Conservation (phyloP, 2,113 vertebrate genomes). For the Piprites chloris region DNA sequence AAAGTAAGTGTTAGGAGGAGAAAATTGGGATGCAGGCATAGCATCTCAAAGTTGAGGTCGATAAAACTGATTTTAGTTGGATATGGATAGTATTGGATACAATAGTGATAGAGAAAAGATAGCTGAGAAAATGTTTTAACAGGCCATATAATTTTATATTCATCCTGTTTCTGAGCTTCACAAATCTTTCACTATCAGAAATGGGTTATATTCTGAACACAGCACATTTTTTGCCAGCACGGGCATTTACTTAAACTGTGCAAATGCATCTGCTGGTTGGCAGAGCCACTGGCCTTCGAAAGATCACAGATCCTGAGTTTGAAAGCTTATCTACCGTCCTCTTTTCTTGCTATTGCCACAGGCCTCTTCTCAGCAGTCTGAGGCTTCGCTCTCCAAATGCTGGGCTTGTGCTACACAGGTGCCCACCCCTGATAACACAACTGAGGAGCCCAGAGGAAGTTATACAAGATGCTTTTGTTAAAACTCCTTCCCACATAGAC, state of each 20-base stretch:
- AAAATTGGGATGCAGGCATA: not conserved
- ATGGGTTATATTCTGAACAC: not conserved
- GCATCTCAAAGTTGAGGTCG: not conserved
- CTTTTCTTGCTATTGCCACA: constrained; percentile 16
- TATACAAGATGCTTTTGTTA: constrained; percentile 68
- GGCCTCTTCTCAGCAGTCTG: constrained; percentile 9
- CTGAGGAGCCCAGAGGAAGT: constrained; percentile 65
- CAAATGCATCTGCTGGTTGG: not conserved
- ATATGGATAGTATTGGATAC: not conserved
- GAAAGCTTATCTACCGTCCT: constrained; percentile 13
- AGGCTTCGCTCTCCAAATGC: constrained; percentile 9
- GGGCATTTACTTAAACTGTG: not conserved
- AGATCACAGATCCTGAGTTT: not conserved
- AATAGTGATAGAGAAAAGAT: not conserved
- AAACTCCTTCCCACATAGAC: constrained; percentile 54
- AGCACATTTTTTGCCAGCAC: not conserved
- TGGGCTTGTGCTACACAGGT: constrained; percentile 14
- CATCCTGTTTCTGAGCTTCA: not conserved
- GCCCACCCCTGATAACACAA: constrained; percentile 57
- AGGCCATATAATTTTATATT: not conserved
- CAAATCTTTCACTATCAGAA: not conserved
- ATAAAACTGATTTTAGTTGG: not conserved
- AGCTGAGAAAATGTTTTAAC: not conserved
- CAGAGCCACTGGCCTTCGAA: not conserved
- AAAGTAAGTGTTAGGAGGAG: not conserved